Evolutionary conservation across 2,888 invertebrate species (phyloP).

Genomic region (Holacanthella duospinosa): DNA sequence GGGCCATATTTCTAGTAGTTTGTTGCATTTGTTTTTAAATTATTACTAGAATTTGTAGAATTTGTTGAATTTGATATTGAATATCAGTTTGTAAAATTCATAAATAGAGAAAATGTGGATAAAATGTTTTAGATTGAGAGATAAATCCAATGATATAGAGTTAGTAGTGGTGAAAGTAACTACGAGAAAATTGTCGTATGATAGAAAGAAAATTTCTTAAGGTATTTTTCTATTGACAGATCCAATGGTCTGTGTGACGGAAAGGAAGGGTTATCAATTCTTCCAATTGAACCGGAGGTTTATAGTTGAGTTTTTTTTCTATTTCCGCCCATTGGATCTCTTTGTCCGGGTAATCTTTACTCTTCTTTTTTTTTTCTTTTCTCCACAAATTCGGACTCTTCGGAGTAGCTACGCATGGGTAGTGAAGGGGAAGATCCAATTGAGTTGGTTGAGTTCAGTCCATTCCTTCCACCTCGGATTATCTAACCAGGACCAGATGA

Average conservation of each 20-base stretch:
- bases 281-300: neutral
- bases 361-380: neutral
- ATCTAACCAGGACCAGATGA: neutral
- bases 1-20: too few species aligned
- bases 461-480: neutral
- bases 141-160: too few species aligned
- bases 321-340: neutral
- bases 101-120: too few species aligned
- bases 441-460: neutral
- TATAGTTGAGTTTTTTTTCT: neutral
- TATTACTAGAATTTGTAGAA: too few species aligned
- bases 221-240: neutral
- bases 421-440: conserved; percentile 3
- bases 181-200: too few species aligned
- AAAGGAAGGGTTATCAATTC: neutral
- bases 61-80: too few species aligned
- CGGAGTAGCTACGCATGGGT: neutral
- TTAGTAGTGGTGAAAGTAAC: too few species aligned
- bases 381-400: neutral
- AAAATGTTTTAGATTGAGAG: too few species aligned
- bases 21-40: too few species aligned
- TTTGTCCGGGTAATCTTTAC: neutral
- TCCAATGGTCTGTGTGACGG: neutral
- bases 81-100: too few species aligned
- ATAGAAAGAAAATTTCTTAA: too few species aligned